Base-by-base conservation (phyloP, 2,888 invertebrate genomes). In the Drosophila subsilvestris region DNA sequence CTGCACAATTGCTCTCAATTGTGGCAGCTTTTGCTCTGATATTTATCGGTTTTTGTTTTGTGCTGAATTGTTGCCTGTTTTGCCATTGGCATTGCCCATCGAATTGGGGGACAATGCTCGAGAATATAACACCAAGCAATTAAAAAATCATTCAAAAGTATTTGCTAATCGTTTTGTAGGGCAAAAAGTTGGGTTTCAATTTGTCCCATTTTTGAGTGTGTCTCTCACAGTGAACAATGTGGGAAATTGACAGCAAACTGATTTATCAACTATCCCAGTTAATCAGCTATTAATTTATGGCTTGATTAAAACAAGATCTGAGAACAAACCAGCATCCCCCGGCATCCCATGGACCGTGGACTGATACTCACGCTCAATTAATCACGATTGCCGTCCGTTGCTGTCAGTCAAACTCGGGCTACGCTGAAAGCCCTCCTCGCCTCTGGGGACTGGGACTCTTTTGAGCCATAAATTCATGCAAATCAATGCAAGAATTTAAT, bases 321-420 rank as follows among this genome's bases (percentile, higher is more conserved):
- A 32, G 32, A 32, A 32, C 3, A 32, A 54, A 45, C n/a, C 22
- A 10, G 62, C 32, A 78, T 54, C 54, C 4, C 54, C 4, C 61
- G 51, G 9, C 32, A 10, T 58, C 55, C 44, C 25, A 54, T 63
- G 48, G 32, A 59, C 74, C 22, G 56, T 61, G 47, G 44, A 57
- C 79, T 63, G 58, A 69, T 71, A 86, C 75, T 78, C 72, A 73
- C 84, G 87, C 81, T 72, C 75, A 79, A 80, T 86, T 82, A 84
- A 80, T 88, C 82, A 86, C 70, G 72, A 74, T 65, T 82, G 56
- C 60, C 57, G 66, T 48, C 79, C 75, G 56, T 55, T 74, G 59
- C 50, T 68, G 58, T 74, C 78, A 55, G 17, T 59, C 43, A 54
- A 58, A 60, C 53, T 37, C 50, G 55, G 45, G 25, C 32, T 20